Conservation (phyloP, 2,797 vertebrate species). For the Falco columbarius region DNA sequence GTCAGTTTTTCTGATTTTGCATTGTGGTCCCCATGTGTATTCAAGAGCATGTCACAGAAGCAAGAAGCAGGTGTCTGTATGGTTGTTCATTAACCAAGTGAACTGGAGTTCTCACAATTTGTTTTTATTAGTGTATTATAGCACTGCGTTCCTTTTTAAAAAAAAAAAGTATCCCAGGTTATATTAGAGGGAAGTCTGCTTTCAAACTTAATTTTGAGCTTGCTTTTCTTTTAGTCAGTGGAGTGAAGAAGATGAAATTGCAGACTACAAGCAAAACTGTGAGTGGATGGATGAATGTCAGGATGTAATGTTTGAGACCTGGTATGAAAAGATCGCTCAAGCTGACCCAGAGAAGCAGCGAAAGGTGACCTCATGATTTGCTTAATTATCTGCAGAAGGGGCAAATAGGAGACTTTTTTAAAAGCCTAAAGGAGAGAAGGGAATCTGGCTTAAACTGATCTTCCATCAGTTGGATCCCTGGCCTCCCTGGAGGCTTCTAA, state of each 20-base stretch:
- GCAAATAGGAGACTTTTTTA: neutral
- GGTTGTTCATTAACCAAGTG: neutral
- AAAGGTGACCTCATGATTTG: slow-evolving; percentile 82
- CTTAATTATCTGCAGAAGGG: neutral
- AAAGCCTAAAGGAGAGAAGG: neutral
- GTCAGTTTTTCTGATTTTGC: neutral
- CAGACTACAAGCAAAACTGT: slow-evolving; percentile 94
- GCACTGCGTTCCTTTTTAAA: neutral
- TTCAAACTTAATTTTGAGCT: neutral
- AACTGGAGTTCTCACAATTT: neutral
- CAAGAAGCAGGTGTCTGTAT: neutral
- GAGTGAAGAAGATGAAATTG: slow-evolving; percentile 96
- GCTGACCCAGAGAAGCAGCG: slow-evolving; percentile 91
- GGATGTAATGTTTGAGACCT: slow-evolving; percentile 95
- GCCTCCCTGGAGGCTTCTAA: neutral
- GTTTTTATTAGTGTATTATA: neutral
- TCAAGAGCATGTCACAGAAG: neutral
- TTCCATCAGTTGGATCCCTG: neutral
- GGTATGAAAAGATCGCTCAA: slow-evolving; percentile 96
- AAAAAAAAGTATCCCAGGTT: neutral
- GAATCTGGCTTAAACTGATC: neutral
- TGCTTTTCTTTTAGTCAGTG: slow-evolving; percentile 84
- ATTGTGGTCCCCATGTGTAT: neutral
- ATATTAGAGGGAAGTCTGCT: neutral
- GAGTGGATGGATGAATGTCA: slow-evolving; percentile 99